These are phyloP conservation scores for Cepaea hortensis DNA, from an alignment of 2,888 invertebrate genomes.

Conservation along the genomic window DNA sequence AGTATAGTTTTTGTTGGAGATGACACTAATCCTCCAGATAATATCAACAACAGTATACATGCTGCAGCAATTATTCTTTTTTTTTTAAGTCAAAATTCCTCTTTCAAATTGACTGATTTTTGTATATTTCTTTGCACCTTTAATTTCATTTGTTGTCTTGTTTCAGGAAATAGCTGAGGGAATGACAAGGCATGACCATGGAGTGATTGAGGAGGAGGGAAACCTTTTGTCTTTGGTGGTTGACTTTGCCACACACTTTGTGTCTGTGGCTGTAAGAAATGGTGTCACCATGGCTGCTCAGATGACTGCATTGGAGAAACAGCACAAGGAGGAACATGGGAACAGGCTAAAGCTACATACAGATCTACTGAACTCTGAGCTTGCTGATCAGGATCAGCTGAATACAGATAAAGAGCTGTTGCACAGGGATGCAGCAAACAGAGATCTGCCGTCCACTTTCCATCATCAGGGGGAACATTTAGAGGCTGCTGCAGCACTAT, in stretches of 20 bases:
- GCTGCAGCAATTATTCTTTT: neutral
- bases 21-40: no score
- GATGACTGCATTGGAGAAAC: neutral
- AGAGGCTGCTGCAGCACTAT: neutral
- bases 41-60: no score
- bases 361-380: slow-evolving; percentile 8
- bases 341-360: slow-evolving; percentile 4
- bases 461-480: neutral
- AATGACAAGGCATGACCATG: slow-evolving; percentile 54
- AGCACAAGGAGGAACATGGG: neutral
- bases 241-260: slow-evolving; percentile 65
- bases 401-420: neutral
- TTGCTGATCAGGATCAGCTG: neutral
- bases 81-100: no score
- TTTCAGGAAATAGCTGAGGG: slow-evolving; percentile 45
- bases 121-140: neutral
- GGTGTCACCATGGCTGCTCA: slow-evolving; percentile 60
- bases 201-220: slow-evolving; percentile 68
- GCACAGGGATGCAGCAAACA: neutral
- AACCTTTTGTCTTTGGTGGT: slow-evolving; percentile 54
- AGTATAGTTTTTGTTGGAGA: no score
- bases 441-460: neutral
- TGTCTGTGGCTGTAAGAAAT: slow-evolving; percentile 57
- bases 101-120: no score
- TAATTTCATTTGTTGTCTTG: neutral